Percentiles rank a stretch among this genome's conserved stretches.
phyloP scores from a whole-genome alignment of 2,888 invertebrate species.

The Pharmacophagus antenor region DNA sequence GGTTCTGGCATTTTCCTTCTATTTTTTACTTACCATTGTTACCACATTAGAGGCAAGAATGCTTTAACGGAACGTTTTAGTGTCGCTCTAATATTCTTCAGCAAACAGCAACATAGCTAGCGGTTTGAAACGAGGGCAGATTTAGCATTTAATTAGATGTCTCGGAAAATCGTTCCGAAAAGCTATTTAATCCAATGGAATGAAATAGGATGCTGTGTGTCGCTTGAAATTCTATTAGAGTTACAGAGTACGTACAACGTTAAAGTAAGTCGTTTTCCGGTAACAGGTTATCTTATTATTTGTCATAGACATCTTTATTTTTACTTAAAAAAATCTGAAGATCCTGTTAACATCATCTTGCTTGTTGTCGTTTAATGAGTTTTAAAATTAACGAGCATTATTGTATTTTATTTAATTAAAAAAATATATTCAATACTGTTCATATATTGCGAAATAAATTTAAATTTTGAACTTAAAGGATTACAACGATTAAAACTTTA shows the following conservation, averaged over 20 bases:
- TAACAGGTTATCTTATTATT: too few relatives aligned
- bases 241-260: slow-evolving; percentile 31
- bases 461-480: too few relatives aligned
- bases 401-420: too few relatives aligned
- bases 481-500: too few relatives aligned
- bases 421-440: too few relatives aligned
- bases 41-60: slow-evolving; percentile 4
- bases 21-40: slow-evolving; percentile 12
- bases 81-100: slow-evolving; percentile 17
- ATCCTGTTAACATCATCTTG: too few relatives aligned
- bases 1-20: slow-evolving; percentile 1
- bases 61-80: slow-evolving; percentile 18
- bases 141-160: slow-evolving; percentile 35
- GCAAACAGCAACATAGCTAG: slow-evolving; percentile 18
- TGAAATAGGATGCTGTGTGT: slow-evolving; percentile 32
- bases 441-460: too few relatives aligned
- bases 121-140: slow-evolving; percentile 25
- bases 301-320: too few relatives aligned
- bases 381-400: too few relatives aligned
- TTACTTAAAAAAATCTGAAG: neutral
- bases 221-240: slow-evolving; percentile 39
- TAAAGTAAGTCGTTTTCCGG: slow-evolving; percentile 26
- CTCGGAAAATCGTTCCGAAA: slow-evolving; percentile 37
- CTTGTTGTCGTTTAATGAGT: too few relatives aligned
- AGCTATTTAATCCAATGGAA: slow-evolving; percentile 41